These are phyloP conservation scores for Gobionotothen gibberifrons DNA, from an alignment of 2,797 vertebrate species.

Conservation along the genomic window DNA sequence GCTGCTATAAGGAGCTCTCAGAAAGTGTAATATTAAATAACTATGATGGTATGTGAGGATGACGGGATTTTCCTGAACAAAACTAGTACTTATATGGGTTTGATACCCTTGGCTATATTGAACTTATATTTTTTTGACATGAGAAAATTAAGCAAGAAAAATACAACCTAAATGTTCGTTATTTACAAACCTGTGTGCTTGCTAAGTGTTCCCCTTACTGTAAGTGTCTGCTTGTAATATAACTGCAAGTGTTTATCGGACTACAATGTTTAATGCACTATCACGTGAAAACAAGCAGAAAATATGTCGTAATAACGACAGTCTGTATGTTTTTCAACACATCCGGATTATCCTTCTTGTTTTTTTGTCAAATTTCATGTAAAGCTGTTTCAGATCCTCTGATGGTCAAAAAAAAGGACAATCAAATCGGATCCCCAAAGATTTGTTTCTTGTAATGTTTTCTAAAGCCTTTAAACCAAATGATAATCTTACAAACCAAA, in stretches of 20 bases:
- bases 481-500: conserved; percentile 90
- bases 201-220: conserved; percentile 67
- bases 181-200: conserved; percentile 82
- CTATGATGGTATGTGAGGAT: conserved; percentile 58
- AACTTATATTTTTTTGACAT: conserved; percentile 74
- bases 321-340: conserved; percentile 54
- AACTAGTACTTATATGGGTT: conserved; percentile 76
- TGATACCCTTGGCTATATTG: conserved; percentile 80
- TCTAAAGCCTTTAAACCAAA: conserved; percentile 86
- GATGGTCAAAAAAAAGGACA: conserved; percentile 38
- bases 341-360: conserved; percentile 43
- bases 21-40: conserved; percentile 61
- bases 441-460: conserved; percentile 83
- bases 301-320: conserved; percentile 40
- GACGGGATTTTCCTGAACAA: conserved; percentile 59
- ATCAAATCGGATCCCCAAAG: conserved; percentile 59
- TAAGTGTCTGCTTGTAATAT: conserved; percentile 85
- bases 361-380: conserved; percentile 57
- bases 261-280: conserved; percentile 79
- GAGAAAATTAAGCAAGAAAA: conserved; percentile 74
- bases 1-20: conserved; percentile 64
- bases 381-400: conserved; percentile 63
- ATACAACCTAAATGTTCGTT: conserved; percentile 65
- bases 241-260: conserved; percentile 80
- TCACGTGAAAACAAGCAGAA: conserved; percentile 69